phyloP scores from a whole-genome alignment of 37 sponge, comb jelly and placozoan genomes.

The Aplysina aerophoba region DNA sequence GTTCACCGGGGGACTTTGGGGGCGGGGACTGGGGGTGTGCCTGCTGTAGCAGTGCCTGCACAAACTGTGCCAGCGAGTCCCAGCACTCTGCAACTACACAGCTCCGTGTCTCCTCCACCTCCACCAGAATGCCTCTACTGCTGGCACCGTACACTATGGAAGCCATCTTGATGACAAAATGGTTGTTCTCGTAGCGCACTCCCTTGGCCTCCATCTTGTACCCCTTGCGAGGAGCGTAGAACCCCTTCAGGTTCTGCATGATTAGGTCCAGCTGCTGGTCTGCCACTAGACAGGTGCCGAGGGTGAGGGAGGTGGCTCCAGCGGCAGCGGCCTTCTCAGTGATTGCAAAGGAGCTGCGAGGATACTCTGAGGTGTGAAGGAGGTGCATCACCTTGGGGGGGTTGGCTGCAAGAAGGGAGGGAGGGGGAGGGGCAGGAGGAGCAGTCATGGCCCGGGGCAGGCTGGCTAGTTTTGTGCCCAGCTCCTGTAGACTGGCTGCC shows the following conservation, averaged over 20 bases:
- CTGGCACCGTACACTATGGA: constrained; percentile 54
- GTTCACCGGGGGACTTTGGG: background rate
- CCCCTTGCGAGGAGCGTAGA: constrained; percentile 62
- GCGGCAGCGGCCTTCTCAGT: constrained; percentile 44
- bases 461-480: constrained; percentile 4
- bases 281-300: constrained; percentile 63
- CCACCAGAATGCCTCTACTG: constrained; percentile 66
- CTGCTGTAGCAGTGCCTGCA: constrained; percentile 44
- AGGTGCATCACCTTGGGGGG: constrained; percentile 50
- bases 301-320: background rate
- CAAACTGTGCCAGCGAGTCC: constrained; percentile 53
- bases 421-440: background rate
- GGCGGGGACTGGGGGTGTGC: constrained; percentile 47
- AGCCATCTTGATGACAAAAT: constrained; percentile 63
- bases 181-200: constrained; percentile 31
- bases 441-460: background rate
- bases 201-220: constrained; percentile 74
- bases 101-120: constrained; percentile 60
- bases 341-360: constrained; percentile 63
- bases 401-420: constrained; percentile 2
- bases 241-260: constrained; percentile 58
- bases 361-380: constrained; percentile 76
- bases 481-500: constrained; percentile 7
- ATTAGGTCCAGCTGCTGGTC: constrained; percentile 68
- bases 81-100: constrained; percentile 39